These are phyloP conservation scores for Leguminivora glycinivorella DNA, from an alignment of 1,140 invertebrate genomes.

Conservation along the genomic window DNA sequence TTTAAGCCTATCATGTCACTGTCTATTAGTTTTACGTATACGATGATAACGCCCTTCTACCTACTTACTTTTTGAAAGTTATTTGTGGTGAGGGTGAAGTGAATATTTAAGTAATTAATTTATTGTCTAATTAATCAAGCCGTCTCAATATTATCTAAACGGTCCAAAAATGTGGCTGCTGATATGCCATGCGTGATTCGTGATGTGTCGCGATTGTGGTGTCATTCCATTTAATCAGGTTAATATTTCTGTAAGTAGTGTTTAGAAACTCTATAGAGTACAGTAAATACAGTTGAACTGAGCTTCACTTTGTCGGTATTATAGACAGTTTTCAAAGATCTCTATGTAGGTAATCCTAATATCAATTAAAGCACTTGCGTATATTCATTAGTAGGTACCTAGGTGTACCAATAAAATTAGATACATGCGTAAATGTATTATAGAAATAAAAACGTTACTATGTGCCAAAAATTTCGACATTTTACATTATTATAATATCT, in stretches of 20 bases:
- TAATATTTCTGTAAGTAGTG: background rate
- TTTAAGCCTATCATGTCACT: no score
- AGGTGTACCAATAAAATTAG: background rate
- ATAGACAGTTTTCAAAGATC: conserved; percentile 12
- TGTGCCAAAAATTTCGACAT: background rate
- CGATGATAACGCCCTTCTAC: background rate
- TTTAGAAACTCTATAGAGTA: background rate
- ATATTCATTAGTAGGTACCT: background rate
- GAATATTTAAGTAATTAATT: background rate
- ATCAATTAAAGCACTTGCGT: background rate
- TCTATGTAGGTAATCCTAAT: conserved; percentile 4
- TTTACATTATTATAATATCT: background rate
- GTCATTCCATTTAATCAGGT: background rate
- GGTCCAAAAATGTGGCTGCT: background rate
- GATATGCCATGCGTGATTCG: background rate
- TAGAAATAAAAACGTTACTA: background rate
- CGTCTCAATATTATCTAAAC: background rate
- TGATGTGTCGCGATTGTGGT: background rate
- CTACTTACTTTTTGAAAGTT: background rate
- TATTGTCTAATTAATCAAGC: background rate
- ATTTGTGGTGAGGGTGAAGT: background rate
- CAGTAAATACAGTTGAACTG: background rate
- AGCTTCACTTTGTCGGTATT: background rate
- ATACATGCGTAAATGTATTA: background rate
- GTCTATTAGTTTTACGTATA: no score